A percentile compares a stretch with the other conserved stretches of the same genome.
phyloP scores from a whole-genome alignment of 2,113 vertebrate genomes.

The Macroglossus sobrinus region DNA sequence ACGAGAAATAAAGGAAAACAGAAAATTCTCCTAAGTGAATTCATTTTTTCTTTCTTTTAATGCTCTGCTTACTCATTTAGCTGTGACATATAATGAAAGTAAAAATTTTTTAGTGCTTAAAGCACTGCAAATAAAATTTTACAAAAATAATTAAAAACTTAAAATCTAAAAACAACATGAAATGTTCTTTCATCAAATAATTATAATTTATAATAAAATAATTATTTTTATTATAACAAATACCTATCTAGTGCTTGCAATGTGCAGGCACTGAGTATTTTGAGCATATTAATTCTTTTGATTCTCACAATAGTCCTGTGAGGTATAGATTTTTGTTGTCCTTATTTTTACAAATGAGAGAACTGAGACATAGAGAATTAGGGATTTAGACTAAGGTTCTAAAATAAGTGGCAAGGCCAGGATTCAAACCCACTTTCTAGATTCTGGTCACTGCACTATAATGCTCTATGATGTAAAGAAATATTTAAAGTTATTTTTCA shows the following conservation, averaged over 20 bases:
- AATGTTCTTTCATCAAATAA: neutral
- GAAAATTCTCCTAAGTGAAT: neutral
- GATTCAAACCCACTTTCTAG: neutral
- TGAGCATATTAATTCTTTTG: neutral
- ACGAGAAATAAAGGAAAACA: neutral
- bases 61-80: neutral
- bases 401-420: neutral
- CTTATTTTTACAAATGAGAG: constrained; percentile 14
- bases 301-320: neutral
- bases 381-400: neutral
- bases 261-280: neutral
- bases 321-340: neutral
- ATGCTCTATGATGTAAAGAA: neutral
- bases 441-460: neutral
- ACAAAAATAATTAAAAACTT: neutral
- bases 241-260: neutral
- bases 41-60: neutral
- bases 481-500: neutral
- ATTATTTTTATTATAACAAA: neutral
- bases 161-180: neutral
- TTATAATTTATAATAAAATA: constrained; percentile 7
- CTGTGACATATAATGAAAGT: neutral
- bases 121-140: neutral
- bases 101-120: neutral
- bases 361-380: neutral